A percentile compares a stretch with the other conserved stretches of the same genome.
phyloP scores from a whole-genome alignment of 2,797 vertebrate species.

The Aplochiton taeniatus region DNA sequence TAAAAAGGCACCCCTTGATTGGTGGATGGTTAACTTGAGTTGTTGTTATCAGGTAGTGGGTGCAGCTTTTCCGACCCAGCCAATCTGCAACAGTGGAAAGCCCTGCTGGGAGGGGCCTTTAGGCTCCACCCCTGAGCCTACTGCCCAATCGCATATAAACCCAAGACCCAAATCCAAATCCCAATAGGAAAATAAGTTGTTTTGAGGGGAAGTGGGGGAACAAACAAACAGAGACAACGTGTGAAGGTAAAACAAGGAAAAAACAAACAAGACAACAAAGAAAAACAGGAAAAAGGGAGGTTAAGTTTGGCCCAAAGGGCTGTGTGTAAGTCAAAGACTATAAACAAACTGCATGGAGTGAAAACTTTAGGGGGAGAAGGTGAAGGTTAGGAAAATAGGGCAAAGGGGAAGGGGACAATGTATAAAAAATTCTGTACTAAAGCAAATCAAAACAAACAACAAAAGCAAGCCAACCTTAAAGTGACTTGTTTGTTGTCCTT shows the following conservation, averaged over 20 bases:
- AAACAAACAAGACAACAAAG: constrained; percentile 21
- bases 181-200: too few relatives aligned
- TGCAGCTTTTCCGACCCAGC: constrained; percentile 13
- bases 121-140: constrained; percentile 17
- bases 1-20: background rate
- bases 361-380: background rate
- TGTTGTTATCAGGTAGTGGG: constrained; percentile 10
- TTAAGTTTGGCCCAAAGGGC: constrained; percentile 19
- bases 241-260: constrained; percentile 10
- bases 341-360: constrained; percentile 12
- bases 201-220: background rate
- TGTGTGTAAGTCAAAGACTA: constrained; percentile 4
- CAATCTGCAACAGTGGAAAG: constrained; percentile 26
- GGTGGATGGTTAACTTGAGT: background rate
- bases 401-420: background rate
- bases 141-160: background rate
- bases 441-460: background rate
- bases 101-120: constrained; percentile 14
- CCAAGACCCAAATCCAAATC: background rate
- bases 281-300: constrained; percentile 27
- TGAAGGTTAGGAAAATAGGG: background rate
- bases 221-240: constrained; percentile 8
- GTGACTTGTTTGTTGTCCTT: background rate
- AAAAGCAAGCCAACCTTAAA: background rate
- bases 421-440: background rate